phyloP scores from a whole-genome alignment of 2,888 invertebrate species.

The Strigamia crassipes region DNA sequence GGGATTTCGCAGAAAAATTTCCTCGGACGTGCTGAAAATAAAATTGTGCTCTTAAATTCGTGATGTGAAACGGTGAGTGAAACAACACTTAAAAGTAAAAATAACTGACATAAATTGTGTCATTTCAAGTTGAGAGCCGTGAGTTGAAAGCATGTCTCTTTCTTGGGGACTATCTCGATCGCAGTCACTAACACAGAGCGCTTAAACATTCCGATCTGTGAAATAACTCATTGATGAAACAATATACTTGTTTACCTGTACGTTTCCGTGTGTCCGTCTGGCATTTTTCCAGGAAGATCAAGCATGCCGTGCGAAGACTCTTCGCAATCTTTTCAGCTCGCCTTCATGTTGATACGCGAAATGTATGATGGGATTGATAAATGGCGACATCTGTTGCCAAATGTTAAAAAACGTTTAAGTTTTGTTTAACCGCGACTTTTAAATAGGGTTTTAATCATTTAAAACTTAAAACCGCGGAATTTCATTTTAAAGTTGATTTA shows the following conservation, averaged over 20 bases:
- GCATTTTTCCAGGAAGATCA: conserved; percentile 35
- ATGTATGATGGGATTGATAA: neutral
- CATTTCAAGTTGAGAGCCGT: neutral
- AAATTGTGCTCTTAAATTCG: too few relatives aligned
- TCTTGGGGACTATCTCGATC: neutral
- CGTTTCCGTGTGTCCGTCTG: neutral
- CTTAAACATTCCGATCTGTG: neutral
- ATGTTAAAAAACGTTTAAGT: neutral
- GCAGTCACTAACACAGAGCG: neutral
- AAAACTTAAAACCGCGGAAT: neutral
- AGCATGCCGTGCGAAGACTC: conserved; percentile 27
- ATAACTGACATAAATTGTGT: conserved; percentile 4
- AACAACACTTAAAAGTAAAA: neutral
- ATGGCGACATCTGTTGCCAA: conserved; percentile 7
- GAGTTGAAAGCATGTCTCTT: conserved; percentile 18
- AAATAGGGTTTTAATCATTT: neutral
- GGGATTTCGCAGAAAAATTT: too few relatives aligned
- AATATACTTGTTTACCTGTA: conserved; percentile 8
- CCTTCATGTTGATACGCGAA: neutral
- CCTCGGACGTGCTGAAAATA: too few relatives aligned
- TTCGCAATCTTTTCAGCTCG: neutral
- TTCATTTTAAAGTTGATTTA: neutral
- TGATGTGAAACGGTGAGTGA: too few relatives aligned
- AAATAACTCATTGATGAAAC: neutral
- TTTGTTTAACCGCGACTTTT: neutral